Evolutionary conservation across 2,888 invertebrate genomes (phyloP).

Genomic region (Trilocha varians): DNA sequence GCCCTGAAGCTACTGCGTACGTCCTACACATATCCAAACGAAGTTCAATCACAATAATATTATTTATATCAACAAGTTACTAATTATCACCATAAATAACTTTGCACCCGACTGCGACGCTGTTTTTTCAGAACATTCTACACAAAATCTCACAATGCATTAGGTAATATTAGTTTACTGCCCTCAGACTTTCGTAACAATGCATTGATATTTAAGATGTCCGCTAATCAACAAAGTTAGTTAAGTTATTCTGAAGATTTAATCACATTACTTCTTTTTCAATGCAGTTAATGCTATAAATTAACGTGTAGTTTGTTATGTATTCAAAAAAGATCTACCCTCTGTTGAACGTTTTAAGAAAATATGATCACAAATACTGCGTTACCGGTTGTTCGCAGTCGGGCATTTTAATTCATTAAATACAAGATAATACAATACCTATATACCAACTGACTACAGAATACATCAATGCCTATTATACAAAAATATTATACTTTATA

Average conservation of each 20-base stretch:
- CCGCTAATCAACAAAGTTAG: too few relatives aligned
- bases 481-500: conserved; percentile 66
- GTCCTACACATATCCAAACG: conserved; percentile 34
- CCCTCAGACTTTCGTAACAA: too few relatives aligned
- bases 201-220: too few relatives aligned
- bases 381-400: conserved; percentile 8
- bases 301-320: too few relatives aligned
- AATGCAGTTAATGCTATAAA: too few relatives aligned
- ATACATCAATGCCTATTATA: conserved; percentile 67
- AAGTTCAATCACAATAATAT: conserved; percentile 46
- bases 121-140: too few relatives aligned
- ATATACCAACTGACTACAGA: conserved; percentile 59
- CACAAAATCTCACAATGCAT: too few relatives aligned
- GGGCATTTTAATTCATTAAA: conserved; percentile 27
- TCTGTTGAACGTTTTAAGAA: neutral
- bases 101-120: conserved; percentile 11
- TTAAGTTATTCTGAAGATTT: too few relatives aligned
- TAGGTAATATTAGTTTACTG: too few relatives aligned
- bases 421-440: conserved; percentile 42
- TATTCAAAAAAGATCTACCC: neutral
- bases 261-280: too few relatives aligned
- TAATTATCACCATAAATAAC: conserved; percentile 42
- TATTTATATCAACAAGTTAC: conserved; percentile 34
- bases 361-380: neutral
- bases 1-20: conserved; percentile 53